phyloP scores from a whole-genome alignment of 2,797 vertebrate species.

The Cryptoblepharus egeriae region DNA sequence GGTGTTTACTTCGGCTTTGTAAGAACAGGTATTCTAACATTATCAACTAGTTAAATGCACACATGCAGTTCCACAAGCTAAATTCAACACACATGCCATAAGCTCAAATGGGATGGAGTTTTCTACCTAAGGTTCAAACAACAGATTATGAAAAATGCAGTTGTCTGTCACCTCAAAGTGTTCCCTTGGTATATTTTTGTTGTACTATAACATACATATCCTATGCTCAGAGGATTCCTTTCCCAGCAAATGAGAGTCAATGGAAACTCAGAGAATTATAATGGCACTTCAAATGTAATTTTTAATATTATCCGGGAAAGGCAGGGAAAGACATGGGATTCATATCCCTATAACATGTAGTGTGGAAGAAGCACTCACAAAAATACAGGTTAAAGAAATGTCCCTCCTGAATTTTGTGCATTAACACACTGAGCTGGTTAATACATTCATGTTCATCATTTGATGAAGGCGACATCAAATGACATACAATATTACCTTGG shows the following conservation, averaged over 20 bases:
- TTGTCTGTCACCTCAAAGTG: too few species aligned
- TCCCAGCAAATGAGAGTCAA: not conserved
- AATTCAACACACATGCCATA: too few species aligned
- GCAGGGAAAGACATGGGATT: too few species aligned
- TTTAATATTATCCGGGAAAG: not conserved
- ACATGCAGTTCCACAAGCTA: too few species aligned
- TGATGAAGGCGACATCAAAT: not conserved
- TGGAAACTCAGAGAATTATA: not conserved
- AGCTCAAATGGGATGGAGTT: not conserved
- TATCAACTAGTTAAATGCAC: not conserved
- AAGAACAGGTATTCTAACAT: conserved; percentile 3
- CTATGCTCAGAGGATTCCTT: not conserved
- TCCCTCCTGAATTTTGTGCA: not conserved
- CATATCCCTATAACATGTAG: not conserved
- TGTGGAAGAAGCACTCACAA: not conserved
- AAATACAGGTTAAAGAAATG: not conserved
- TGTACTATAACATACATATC: not conserved
- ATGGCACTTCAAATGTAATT: not conserved
- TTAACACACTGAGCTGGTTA: not conserved
- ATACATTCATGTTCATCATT: not conserved
- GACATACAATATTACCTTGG: too few species aligned
- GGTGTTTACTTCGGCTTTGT: conserved; percentile 28
- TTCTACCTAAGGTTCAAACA: not conserved
- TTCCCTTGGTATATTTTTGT: not conserved
- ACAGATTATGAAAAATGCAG: not conserved